Percentiles rank a stretch among this genome's conserved stretches.
phyloP scores from a whole-genome alignment of 2,888 invertebrate genomes.

The Eupithecia dodoneata region DNA sequence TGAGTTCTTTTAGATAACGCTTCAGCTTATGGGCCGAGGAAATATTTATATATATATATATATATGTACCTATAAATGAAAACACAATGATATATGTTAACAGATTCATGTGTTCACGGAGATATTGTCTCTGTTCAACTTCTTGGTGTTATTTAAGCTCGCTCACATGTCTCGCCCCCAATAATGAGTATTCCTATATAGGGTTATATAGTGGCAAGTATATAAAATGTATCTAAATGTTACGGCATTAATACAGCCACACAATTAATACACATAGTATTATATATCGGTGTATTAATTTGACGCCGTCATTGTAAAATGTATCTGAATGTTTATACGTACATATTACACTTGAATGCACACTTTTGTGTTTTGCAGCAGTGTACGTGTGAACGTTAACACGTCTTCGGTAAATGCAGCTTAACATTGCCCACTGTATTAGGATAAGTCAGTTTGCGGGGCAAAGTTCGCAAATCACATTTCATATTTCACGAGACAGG shows the following conservation, averaged over 20 bases:
- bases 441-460: conserved; percentile 9
- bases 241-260: too few species aligned
- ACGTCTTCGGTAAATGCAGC: neutral
- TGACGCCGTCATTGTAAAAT: neutral
- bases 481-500: neutral
- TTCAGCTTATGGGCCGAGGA: neutral
- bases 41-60: neutral
- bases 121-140: neutral
- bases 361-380: neutral
- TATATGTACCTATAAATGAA: too few species aligned
- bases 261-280: too few species aligned
- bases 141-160: neutral
- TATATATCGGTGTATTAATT: neutral
- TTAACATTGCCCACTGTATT: neutral
- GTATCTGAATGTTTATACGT: neutral
- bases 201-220: too few species aligned
- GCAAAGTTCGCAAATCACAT: neutral
- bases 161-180: neutral
- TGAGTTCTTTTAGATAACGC: neutral
- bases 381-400: neutral
- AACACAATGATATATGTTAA: neutral
- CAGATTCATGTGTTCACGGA: neutral
- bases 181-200: neutral
- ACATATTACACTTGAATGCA: neutral
- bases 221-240: too few species aligned